A percentile compares a stretch with the other conserved stretches of the same genome.
Evolutionary conservation across 92 coral and sea anemone species (phyloP).

Genomic region (Metridium senile): DNA sequence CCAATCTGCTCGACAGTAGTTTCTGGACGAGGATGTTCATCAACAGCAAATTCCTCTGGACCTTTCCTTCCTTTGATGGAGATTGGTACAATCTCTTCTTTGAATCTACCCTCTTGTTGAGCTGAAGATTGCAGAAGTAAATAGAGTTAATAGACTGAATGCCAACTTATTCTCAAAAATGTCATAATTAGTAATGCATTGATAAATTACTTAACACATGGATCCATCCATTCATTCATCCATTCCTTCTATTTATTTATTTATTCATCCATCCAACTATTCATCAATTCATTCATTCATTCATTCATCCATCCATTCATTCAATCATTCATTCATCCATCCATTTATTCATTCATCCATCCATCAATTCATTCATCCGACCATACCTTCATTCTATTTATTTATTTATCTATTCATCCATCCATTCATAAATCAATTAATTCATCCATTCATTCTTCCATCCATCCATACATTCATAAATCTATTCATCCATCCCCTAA

Average conservation of each 20-base stretch:
- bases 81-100: conserved; percentile 87
- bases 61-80: conserved; percentile 90
- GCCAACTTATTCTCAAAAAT: neutral
- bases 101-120: conserved; percentile 80
- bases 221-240: neutral
- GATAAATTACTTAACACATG: neutral
- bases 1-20: conserved; percentile 69
- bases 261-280: neutral
- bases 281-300: neutral
- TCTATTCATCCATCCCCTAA: too few relatives aligned
- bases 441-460: conserved; percentile 41
- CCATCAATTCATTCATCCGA: neutral
- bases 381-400: neutral
- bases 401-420: neutral
- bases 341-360: neutral
- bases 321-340: neutral
- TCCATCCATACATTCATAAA: too few relatives aligned
- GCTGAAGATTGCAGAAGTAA: conserved; percentile 41
- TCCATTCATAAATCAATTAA: neutral
- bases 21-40: conserved; percentile 92
- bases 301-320: neutral
- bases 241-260: neutral
- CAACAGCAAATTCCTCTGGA: conserved; percentile 85
- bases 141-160: neutral
- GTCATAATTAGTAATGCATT: neutral